Conservation (phyloP, 2,113 vertebrate genomes). For the Athene cunicularia region DNA sequence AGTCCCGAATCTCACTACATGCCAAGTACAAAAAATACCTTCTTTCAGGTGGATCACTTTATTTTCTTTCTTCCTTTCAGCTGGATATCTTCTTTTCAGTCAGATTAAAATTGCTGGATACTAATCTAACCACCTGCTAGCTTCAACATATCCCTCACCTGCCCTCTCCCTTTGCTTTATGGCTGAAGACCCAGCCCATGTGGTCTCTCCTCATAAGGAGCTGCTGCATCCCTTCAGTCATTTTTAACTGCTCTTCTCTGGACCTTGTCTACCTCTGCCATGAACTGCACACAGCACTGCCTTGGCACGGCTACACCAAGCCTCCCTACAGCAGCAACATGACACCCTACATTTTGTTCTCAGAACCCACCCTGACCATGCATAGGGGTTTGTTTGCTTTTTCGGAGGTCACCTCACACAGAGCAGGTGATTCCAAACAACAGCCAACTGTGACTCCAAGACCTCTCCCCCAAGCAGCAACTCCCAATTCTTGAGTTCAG, state of each 20-base stretch:
- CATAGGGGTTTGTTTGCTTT: neutral
- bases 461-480: neutral
- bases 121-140: neutral
- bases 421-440: fast-evolving
- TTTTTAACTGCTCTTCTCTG: neutral
- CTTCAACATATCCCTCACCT: neutral
- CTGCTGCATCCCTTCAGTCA: neutral
- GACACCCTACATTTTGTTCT: no score
- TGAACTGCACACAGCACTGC: neutral
- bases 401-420: neutral
- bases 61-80: neutral
- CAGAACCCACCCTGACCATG: neutral
- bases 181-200: neutral
- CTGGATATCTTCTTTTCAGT: neutral
- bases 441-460: neutral
- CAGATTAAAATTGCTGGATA: neutral
- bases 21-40: neutral
- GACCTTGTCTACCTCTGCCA: neutral
- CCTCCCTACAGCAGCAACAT: neutral
- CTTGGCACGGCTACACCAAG: neutral
- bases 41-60: neutral
- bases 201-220: neutral
- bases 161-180: neutral
- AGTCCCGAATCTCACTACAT: neutral
- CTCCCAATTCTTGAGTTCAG: neutral